These are phyloP conservation scores for Brachionus asplanchnoidis DNA, from an alignment of 1,140 invertebrate genomes.

Conservation along the genomic window DNA sequence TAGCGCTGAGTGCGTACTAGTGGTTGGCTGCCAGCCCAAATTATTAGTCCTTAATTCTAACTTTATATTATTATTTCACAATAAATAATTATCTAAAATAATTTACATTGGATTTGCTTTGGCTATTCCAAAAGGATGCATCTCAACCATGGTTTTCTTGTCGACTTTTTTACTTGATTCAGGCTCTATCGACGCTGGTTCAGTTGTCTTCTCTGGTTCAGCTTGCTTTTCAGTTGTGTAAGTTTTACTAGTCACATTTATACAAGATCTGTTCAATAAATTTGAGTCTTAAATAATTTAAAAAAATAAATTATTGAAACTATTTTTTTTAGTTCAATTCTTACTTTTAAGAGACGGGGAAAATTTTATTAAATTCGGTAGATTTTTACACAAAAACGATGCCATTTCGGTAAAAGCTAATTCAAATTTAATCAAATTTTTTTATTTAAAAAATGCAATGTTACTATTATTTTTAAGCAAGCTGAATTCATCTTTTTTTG, in stretches of 20 bases:
- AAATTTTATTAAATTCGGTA: not conserved
- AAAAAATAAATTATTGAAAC: not conserved
- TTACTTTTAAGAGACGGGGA: not conserved
- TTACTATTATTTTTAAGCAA: not conserved
- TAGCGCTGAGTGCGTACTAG: not conserved
- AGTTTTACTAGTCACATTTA: not conserved
- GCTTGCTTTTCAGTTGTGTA: not conserved
- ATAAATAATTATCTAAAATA: not conserved
- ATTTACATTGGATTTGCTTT: not conserved
- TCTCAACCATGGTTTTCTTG: not conserved
- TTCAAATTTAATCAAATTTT: not conserved
- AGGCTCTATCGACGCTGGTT: too few relatives aligned
- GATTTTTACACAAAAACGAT: constrained; percentile 23
- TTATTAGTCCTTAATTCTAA: not conserved
- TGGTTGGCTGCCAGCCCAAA: constrained; percentile 30
- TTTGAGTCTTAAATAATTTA: not conserved
- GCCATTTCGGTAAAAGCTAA: not conserved
- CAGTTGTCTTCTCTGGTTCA: not conserved
- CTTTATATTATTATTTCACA: not conserved
- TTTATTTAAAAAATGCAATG: not conserved
- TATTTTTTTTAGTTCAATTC: not conserved
- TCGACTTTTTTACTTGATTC: not conserved
- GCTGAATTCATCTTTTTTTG: not conserved
- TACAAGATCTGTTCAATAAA: not conserved
- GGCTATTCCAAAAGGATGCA: not conserved